These are phyloP conservation scores for Dromiciops gliroides DNA, from an alignment of 2,113 vertebrate genomes.

Conservation along the genomic window DNA sequence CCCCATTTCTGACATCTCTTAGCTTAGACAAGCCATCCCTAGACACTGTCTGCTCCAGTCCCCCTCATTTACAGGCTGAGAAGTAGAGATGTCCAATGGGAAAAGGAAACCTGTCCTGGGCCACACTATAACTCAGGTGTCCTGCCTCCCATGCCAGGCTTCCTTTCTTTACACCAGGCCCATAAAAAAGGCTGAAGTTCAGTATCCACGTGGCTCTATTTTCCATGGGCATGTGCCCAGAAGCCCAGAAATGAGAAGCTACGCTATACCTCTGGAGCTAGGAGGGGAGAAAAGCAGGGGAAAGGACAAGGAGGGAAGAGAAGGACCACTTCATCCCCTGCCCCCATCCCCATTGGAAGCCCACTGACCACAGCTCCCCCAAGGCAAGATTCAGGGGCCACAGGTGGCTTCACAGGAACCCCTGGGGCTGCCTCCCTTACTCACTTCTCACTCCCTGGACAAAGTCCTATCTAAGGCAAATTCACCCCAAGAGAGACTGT, in stretches of 20 bases:
- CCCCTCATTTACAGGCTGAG: background rate
- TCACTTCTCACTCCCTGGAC: background rate
- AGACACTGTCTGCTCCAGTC: background rate
- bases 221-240: slow-evolving; percentile 42
- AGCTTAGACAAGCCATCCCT: too few relatives aligned
- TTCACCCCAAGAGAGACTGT: background rate
- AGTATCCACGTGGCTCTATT: slow-evolving; percentile 69
- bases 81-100: background rate
- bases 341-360: too few relatives aligned
- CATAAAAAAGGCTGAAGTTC: background rate
- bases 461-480: background rate
- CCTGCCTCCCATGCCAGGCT: background rate
- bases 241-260: background rate
- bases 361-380: background rate
- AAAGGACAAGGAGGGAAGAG: background rate
- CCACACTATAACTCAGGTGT: background rate
- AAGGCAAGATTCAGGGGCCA: background rate
- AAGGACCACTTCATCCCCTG: background rate
- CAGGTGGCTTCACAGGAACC: background rate
- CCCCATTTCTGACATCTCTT: background rate
- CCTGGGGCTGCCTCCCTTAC: background rate
- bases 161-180: background rate
- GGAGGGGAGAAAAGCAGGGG: background rate
- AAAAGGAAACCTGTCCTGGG: background rate
- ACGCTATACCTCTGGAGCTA: background rate